phyloP scores from a whole-genome alignment of 1,140 invertebrate species.

The Drosophila serrata region DNA sequence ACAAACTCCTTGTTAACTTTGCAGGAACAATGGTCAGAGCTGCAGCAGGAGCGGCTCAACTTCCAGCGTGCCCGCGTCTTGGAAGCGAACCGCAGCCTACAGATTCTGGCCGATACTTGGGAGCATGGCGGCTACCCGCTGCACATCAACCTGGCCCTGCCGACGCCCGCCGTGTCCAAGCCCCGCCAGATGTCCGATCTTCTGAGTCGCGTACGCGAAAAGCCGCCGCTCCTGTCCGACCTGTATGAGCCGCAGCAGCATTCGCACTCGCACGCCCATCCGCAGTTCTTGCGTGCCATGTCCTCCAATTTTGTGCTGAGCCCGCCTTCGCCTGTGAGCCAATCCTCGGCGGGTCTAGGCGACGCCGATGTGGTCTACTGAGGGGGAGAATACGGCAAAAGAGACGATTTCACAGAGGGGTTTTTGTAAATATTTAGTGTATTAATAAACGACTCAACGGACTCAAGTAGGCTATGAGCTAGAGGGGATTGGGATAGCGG shows the following conservation, averaged over 20 bases:
- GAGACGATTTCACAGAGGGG: neutral
- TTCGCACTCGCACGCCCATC: slow-evolving; percentile 27
- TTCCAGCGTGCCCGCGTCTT: slow-evolving; percentile 93
- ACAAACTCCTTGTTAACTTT: neutral
- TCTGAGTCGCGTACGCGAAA: slow-evolving; percentile 89
- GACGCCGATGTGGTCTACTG: slow-evolving; percentile 82
- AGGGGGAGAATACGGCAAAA: neutral
- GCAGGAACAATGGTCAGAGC: slow-evolving; percentile 95
- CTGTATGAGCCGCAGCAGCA: slow-evolving; percentile 91
- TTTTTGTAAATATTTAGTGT: slow-evolving; percentile 53
- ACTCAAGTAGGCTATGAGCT: slow-evolving; percentile 18
- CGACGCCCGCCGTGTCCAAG: slow-evolving; percentile 37
- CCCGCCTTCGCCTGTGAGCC: slow-evolving; percentile 77
- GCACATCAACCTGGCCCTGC: slow-evolving; percentile 76
- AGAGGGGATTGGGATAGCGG: slow-evolving; percentile 85
- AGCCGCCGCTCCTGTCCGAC: slow-evolving; percentile 93
- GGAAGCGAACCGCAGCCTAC: slow-evolving; percentile 95
- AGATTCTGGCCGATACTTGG: slow-evolving; percentile 93
- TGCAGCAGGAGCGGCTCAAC: slow-evolving; percentile 95
- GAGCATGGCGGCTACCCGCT: slow-evolving; percentile 90
- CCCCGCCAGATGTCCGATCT: slow-evolving; percentile 86
- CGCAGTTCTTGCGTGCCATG: slow-evolving; percentile 54
- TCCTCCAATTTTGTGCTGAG: slow-evolving; percentile 72
- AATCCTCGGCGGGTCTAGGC: slow-evolving; percentile 76
- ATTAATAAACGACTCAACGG: slow-evolving; percentile 61